These are phyloP conservation scores for Pyrocephalus nanus DNA, from an alignment of 2,797 vertebrate genomes.

Conservation along the genomic window DNA sequence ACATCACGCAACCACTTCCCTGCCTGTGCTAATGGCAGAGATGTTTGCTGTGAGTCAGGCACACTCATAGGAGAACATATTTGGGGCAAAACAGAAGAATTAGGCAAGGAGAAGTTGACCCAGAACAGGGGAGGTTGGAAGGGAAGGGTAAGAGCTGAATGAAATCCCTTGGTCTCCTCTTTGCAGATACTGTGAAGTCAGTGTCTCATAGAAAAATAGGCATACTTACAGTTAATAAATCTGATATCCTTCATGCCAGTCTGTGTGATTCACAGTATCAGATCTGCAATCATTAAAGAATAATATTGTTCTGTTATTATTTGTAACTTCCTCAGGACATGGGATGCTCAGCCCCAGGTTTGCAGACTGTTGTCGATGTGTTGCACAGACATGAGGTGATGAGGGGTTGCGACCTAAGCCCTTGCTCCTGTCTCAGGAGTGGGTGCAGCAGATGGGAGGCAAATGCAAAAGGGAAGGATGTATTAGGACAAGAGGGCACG, in stretches of 20 bases:
- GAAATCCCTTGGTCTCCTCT: background rate
- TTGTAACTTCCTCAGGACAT: background rate
- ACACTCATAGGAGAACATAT: background rate
- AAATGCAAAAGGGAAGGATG: background rate
- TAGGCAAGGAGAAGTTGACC: constrained; percentile 1
- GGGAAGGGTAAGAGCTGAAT: background rate
- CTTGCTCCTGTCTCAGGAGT: fast-evolving
- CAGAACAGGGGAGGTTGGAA: background rate
- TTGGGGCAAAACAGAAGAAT: background rate
- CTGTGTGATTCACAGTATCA: background rate
- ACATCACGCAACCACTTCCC: background rate
- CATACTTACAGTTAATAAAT: background rate
- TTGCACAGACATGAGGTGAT: background rate
- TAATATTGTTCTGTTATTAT: background rate
- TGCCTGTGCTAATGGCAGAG: background rate
- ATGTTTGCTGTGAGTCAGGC: background rate
- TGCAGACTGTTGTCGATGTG: fast-evolving
- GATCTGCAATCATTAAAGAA: background rate
- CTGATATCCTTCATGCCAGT: background rate
- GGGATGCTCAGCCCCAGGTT: background rate
- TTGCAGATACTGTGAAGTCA: background rate
- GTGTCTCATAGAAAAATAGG: background rate
- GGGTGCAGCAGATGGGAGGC: background rate
- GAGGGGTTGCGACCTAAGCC: background rate
- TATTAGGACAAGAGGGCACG: background rate